Evolutionary conservation across 2,888 invertebrate species (phyloP).

Genomic region (Drymonia ruficornis): DNA sequence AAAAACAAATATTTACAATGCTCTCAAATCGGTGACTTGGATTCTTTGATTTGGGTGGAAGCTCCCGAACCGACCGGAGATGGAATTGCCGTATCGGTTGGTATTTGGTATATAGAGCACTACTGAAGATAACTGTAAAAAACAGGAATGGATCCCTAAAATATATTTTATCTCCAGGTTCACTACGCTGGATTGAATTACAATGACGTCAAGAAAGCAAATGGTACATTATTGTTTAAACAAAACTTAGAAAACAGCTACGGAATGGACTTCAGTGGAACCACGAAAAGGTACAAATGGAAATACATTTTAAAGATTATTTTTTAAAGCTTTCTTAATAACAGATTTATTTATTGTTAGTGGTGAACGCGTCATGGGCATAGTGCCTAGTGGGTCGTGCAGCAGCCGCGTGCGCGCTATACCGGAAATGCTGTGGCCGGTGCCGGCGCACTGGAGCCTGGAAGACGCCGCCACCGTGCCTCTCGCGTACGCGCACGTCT

Average conservation of each 20-base stretch:
- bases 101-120: background rate
- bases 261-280: constrained; percentile 36
- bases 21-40: background rate
- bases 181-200: constrained; percentile 2
- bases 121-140: too few relatives aligned
- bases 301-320: too few relatives aligned
- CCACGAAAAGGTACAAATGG: constrained; percentile 31
- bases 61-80: background rate
- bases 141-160: background rate
- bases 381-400: too few relatives aligned
- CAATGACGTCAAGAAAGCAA: background rate
- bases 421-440: too few relatives aligned
- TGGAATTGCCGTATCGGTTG: background rate
- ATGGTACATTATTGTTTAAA: background rate
- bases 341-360: background rate
- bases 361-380: too few relatives aligned
- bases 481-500: too few relatives aligned
- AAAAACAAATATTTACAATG: background rate
- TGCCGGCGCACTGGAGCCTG: too few relatives aligned
- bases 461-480: too few relatives aligned
- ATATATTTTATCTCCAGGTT: background rate
- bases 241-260: background rate
- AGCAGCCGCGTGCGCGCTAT: too few relatives aligned
- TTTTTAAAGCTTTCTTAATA: too few relatives aligned
- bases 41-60: background rate